Base-by-base conservation (phyloP, 2,797 vertebrate species). In the Phataginus tetradactyla region DNA sequence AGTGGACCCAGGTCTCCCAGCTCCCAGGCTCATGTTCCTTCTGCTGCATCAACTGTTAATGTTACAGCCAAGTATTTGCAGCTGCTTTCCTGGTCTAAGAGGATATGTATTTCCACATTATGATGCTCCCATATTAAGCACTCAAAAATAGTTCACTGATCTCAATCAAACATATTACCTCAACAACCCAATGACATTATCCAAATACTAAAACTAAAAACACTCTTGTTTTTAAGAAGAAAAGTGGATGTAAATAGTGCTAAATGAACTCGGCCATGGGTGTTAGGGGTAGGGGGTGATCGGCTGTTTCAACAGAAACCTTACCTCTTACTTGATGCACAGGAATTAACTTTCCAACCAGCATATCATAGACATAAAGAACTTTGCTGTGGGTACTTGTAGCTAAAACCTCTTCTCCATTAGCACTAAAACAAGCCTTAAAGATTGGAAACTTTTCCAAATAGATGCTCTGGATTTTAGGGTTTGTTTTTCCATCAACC, bases 331-430 rank as follows among this genome's bases (percentile, higher is more conserved):
- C 98, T 15, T 97, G 90, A 90, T 98, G 94, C 2, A 99, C 98
- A 1, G 99, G 99, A 90, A 98, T 98, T 75, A 99, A 97, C 0
- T 97, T 99, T 74, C 99, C 99, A 97, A 98, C 99, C 98, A 99
- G 99, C 99, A 99, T 99, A 97, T 99, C 99, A 81, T 99, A 99
- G 85, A 99, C 97, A 97, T 99, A 99, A 98, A 99, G 99, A 98
- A 99, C 98, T 84, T 98, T 99, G 97, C 99, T 99, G 79, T 90
- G 98, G 66, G 98, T 93, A 69, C 99, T 99, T 1, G 99, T 99
- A 87, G 99, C 99, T 95, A 99, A 99, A 97, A 99, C 98, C 69
- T 98, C 98, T 69, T 99, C 99, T 4, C 99, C 99, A 75, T 99
- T 99, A 13, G 97, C 91, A 93, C 98, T 99, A 98, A 99, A 99